These are phyloP conservation scores for Gastracanthus pulcherrimus DNA, from an alignment of 2,888 invertebrate species.

Conservation along the genomic window DNA sequence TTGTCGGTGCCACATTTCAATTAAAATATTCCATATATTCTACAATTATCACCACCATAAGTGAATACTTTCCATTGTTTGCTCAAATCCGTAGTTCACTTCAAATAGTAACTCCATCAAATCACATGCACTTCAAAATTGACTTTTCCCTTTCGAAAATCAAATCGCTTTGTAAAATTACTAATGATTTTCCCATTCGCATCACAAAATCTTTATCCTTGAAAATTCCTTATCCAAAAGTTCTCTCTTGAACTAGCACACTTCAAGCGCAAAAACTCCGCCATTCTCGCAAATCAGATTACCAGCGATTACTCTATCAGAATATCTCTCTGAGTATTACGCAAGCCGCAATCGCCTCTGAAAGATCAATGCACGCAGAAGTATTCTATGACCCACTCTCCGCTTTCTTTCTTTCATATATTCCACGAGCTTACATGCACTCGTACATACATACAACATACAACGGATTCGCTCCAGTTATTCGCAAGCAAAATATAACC, in stretches of 20 bases:
- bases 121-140: too few relatives aligned
- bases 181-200: too few relatives aligned
- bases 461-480: not conserved
- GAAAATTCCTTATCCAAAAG: not conserved
- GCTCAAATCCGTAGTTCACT: too few relatives aligned
- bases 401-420: not conserved
- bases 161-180: too few relatives aligned
- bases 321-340: not conserved
- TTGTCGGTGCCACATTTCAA: too few relatives aligned
- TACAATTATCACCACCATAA: too few relatives aligned
- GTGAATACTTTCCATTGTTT: too few relatives aligned
- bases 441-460: not conserved
- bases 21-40: too few relatives aligned
- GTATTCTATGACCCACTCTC: slow-evolving; percentile 11
- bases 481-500: not conserved
- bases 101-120: too few relatives aligned
- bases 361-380: not conserved
- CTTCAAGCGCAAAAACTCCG: not conserved
- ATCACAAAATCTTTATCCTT: too few relatives aligned
- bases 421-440: not conserved
- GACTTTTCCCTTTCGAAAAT: too few relatives aligned
- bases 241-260: too few relatives aligned
- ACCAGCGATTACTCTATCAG: not conserved
- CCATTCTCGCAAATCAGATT: slow-evolving; percentile 3
- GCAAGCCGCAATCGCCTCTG: not conserved